Evolutionary conservation across 2,888 invertebrate species (phyloP).

Genomic region (Acronicta alni): DNA sequence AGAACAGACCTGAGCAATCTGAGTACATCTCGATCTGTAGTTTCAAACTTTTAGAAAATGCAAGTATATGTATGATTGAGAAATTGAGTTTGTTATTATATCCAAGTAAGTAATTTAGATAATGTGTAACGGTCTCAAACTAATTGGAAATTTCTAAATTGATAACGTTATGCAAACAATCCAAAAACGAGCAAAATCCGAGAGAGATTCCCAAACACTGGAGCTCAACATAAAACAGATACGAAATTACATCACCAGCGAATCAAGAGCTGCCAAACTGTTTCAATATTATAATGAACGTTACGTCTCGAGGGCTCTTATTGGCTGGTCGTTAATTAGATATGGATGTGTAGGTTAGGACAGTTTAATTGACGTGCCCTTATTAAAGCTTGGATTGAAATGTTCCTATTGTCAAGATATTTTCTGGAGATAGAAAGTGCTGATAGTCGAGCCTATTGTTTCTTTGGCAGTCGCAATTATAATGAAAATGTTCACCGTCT

Average conservation of each 20-base stretch:
- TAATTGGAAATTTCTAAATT: not conserved
- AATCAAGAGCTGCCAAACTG: conserved; percentile 33
- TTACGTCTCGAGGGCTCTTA: conserved; percentile 47
- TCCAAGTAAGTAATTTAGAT: too few relatives aligned
- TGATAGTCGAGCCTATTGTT: conserved; percentile 25
- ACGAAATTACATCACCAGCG: conserved; percentile 44
- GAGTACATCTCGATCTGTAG: too few relatives aligned
- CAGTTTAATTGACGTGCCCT: conserved; percentile 56
- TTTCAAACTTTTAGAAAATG: too few relatives aligned
- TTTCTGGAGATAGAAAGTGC: conserved; percentile 22
- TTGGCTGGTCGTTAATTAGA: conserved; percentile 44
- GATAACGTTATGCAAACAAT: not conserved
- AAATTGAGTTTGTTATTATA: too few relatives aligned
- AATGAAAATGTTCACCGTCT: conserved; percentile 8
- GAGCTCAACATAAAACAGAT: conserved; percentile 47
- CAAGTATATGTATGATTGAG: too few relatives aligned
- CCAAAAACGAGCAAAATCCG: not conserved
- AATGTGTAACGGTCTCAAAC: not conserved
- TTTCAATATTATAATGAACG: conserved; percentile 38
- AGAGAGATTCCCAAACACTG: conserved; percentile 19
- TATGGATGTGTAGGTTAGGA: conserved; percentile 39
- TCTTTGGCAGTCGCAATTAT: conserved; percentile 2
- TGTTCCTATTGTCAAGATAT: conserved; percentile 37
- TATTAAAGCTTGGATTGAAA: conserved; percentile 51
- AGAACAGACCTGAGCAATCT: too few relatives aligned